These are phyloP conservation scores for Phymatocera aterrima DNA, from an alignment of 2,888 invertebrate genomes.

Conservation along the genomic window DNA sequence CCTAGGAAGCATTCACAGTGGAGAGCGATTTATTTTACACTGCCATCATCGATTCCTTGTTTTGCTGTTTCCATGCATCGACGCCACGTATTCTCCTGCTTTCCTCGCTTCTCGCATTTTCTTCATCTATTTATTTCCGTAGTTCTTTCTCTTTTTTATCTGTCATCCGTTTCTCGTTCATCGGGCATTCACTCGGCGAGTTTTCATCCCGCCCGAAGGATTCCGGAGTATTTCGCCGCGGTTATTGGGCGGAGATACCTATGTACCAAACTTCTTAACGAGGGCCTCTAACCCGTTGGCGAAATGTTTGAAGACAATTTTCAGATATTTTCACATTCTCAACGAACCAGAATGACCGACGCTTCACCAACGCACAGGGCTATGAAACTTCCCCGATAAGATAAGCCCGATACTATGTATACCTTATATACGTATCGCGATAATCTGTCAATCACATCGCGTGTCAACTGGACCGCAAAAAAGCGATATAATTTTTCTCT, in stretches of 20 bases:
- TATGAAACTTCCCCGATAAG: background rate
- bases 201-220: background rate
- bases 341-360: background rate
- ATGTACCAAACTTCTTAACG: conserved; percentile 27
- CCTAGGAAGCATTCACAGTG: background rate
- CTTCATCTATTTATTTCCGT: background rate
- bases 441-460: conserved; percentile 22
- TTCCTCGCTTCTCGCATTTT: background rate
- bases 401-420: background rate
- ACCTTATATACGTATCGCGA: too few species aligned
- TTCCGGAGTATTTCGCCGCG: background rate
- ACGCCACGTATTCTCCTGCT: background rate
- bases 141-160: too few species aligned
- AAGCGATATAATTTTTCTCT: conserved; percentile 20
- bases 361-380: background rate
- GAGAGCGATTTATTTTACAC: conserved; percentile 18
- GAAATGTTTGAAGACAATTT: conserved; percentile 6
- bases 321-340: conserved; percentile 4
- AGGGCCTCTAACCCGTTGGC: background rate
- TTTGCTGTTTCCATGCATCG: background rate
- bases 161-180: background rate
- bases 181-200: background rate
- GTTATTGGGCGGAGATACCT: background rate
- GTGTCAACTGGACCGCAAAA: conserved; percentile 24
- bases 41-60: conserved; percentile 24